Evolutionary conservation across 2,113 vertebrate species (phyloP), one percentile per base, ranked within the genome.

Genomic region (Bagarius yarrelli): DNA sequence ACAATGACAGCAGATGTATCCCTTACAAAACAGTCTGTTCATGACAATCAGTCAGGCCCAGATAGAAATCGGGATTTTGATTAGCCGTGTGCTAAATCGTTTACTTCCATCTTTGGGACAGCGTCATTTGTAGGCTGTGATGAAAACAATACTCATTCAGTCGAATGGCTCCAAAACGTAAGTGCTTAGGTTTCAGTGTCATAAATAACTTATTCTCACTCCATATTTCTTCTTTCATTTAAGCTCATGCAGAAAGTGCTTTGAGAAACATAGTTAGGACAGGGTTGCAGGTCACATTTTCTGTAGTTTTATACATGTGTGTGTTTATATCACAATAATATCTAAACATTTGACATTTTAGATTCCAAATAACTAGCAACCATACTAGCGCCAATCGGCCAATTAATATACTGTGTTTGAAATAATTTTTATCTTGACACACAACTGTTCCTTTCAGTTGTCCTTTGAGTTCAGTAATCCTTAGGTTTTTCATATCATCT

Each of bases 161-260:
- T 82, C 12, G 87, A 88, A 91, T 91, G 89, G 91, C 91, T 91
- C 91, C 90, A 91, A 92, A 91, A 89, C 57, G 87, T 70, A 84
- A 83, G 86, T 84, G 90, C 87, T 94, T 87, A 87, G 88, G 90
- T 93, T 94, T 92, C 92, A 88, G 87, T 89, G 63, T 92, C 93
- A 93, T 93, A 93, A 93, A 93, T 92, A 93, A 93, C 90, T 92
- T 91, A 91, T 89, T 89, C 91, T 90, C 91, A 92, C 89, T 89
- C 90, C 91, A 92, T 91, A 93, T 94, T 92, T 93, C 87, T 90
- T 86, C 86, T 91, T 89, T 90, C 90, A 92, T 93, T 91, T 92
- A 86, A 88, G 87, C 84, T 83, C 25, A 82, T 87, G 86, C 85
- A 89, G 87, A 90, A 90, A 90, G 88, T 85, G 88, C 89, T 89